Base-by-base conservation (phyloP, 2,113 vertebrate species). In the Dascyllus trimaculatus region DNA sequence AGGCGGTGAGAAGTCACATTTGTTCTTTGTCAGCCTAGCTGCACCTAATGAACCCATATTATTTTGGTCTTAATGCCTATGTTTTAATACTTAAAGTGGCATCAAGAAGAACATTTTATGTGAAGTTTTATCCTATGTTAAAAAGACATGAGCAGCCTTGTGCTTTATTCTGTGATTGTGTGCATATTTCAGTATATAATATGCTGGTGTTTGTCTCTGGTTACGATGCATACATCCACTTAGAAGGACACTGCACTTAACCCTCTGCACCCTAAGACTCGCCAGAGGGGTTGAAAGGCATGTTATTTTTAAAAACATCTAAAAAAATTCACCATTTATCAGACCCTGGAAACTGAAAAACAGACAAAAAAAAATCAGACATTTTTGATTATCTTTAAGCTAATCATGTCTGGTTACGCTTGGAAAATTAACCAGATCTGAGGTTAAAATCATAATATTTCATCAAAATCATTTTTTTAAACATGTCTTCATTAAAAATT, bases 151-250 rank as follows among this genome's bases (percentile, higher is more conserved):
- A 51, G n/a, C 25, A 24, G 5, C 11, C 4, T 1, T 29, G 35
- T 45, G 22, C 24, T 63, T 75, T 32, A 4, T 56, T 14, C 1
- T 45, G 18, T 29, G 13, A 15, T n/a, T 25, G 60, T 24, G 29
- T 10, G n/a, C 18, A n/a, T 24, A 54, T 43, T 83, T 35, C 57
- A 65, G 70, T 22, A 22, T 17, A 73, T 19, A 0, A 26, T 9
- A 15, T 45, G n/a, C 2, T 65, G 29, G 17, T 1, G 14, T 53
- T 25, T 49, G 15, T 57, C 7, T 56, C 62, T 45, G 45, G 13
- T 71, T n/a, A 45, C 4, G 53, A 49, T 68, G 25, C 26, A 58
- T 60, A 32, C 38, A 35, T 65, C 13, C 32, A 24, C n/a, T 62
- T 22, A 24, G 25, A 38, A 64, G 38, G 49, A 57, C 40, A 19